phyloP scores from a whole-genome alignment of 2,797 vertebrate species.

The Caiman crocodilus region DNA sequence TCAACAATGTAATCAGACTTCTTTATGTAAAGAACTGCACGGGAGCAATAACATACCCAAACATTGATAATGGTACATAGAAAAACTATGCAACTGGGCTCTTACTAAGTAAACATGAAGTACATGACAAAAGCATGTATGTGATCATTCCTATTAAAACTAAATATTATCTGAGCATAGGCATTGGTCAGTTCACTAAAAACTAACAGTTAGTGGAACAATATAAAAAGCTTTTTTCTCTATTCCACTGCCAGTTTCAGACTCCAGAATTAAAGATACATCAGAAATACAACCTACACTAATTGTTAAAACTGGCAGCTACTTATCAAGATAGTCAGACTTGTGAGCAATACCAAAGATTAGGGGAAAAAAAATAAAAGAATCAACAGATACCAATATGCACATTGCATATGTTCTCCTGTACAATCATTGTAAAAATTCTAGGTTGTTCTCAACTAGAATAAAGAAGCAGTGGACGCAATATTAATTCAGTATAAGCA shows the following conservation, averaged over 20 bases:
- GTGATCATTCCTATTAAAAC: neutral
- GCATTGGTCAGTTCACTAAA: neutral
- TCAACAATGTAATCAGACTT: slow-evolving; percentile 22
- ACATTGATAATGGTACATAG: neutral
- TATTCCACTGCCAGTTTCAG: neutral
- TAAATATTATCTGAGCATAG: neutral
- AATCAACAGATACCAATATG: neutral
- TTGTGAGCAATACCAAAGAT: neutral
- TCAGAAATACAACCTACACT: too few species aligned
- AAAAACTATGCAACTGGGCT: slow-evolving; percentile 27
- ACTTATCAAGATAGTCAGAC: neutral
- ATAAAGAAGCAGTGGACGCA: too few species aligned
- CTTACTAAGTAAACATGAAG: neutral
- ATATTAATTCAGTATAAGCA: neutral
- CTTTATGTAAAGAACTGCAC: neutral
- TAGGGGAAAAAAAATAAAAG: neutral
- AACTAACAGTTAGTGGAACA: neutral
- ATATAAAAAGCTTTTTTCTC: neutral
- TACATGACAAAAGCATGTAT: neutral
- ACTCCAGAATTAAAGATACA: neutral
- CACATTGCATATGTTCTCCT: neutral
- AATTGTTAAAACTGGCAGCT: neutral
- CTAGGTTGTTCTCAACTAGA: neutral
- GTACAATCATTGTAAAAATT: neutral
- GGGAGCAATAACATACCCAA: slow-evolving; percentile 14